These are phyloP conservation scores for Molanna angustata DNA, from an alignment of 2,888 invertebrate genomes.

Conservation along the genomic window DNA sequence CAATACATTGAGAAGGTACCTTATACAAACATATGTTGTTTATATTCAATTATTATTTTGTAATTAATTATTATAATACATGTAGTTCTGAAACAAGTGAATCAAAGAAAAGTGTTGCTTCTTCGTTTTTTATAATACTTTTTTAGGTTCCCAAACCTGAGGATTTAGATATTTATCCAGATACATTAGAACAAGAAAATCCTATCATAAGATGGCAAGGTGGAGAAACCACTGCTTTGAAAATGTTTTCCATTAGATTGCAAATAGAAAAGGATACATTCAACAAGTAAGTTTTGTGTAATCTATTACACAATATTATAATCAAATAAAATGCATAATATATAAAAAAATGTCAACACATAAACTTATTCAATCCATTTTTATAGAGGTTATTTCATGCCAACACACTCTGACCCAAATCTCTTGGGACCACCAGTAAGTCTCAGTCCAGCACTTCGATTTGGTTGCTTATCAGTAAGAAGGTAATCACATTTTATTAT, in stretches of 20 bases:
- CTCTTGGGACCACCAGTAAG: constrained; percentile 65
- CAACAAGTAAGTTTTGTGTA: constrained; percentile 30
- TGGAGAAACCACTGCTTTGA: constrained; percentile 62
- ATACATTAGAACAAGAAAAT: constrained; percentile 44
- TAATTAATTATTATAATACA: too few species aligned
- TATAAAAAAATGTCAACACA: neutral
- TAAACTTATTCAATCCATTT: neutral
- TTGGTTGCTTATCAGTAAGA: constrained; percentile 69
- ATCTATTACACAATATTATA: neutral
- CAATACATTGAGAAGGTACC: constrained; percentile 50
- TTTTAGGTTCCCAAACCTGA: constrained; percentile 55
- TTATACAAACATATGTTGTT: too few species aligned
- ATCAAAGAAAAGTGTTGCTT: too few species aligned
- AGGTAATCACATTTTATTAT: constrained; percentile 40
- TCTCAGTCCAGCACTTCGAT: constrained; percentile 67
- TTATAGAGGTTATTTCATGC: constrained; percentile 59
- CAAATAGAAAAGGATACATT: constrained; percentile 55
- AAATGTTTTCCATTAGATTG: constrained; percentile 57
- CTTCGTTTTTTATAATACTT: too few species aligned
- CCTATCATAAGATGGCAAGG: constrained; percentile 61
- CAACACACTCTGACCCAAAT: constrained; percentile 68
- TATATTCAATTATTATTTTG: too few species aligned
- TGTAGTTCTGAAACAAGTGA: too few species aligned
- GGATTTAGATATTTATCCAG: constrained; percentile 54
- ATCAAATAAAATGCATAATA: too few species aligned